Percentiles rank a stretch among this genome's conserved stretches.
Conservation (phyloP, 2,888 invertebrate species). For the Melieria crassipennis region DNA sequence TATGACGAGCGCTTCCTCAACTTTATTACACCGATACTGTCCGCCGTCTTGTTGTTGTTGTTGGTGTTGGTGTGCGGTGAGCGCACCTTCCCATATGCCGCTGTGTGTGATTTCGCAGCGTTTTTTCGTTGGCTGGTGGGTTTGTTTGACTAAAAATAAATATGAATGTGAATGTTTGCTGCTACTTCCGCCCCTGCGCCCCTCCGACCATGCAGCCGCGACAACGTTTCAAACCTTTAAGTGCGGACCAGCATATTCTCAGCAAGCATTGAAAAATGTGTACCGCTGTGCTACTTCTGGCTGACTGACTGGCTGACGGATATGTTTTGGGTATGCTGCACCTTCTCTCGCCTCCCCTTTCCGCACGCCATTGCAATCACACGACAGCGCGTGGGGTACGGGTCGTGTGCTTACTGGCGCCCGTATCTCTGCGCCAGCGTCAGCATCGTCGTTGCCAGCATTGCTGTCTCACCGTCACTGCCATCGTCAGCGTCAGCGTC, state of each 20-base stretch:
- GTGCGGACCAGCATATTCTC: background rate
- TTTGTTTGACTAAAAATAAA: slow-evolving; percentile 20
- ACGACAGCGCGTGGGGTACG: too few species aligned
- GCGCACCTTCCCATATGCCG: too few species aligned
- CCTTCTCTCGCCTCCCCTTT: too few species aligned
- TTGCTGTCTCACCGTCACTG: background rate
- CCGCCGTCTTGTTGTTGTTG: slow-evolving; percentile 12
- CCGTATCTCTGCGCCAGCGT: background rate
- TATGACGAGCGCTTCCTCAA: slow-evolving; percentile 35
- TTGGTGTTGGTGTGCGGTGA: background rate
- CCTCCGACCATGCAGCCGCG: background rate
- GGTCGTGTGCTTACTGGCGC: background rate
- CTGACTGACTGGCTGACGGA: too few species aligned
- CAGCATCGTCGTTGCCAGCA: background rate
- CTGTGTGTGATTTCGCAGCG: too few species aligned
- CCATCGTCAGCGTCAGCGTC: background rate
- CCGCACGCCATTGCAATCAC: too few species aligned
- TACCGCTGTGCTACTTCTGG: too few species aligned
- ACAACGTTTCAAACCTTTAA: slow-evolving; percentile 1
- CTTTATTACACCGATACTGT: slow-evolving; percentile 30
- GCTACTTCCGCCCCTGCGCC: background rate
- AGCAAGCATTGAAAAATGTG: too few species aligned
- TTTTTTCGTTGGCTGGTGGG: too few species aligned
- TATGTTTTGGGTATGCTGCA: too few species aligned
- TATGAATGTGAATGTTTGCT: slow-evolving; percentile 10